Evolutionary conservation across 37 sponge, comb jelly and placozoan genomes (phyloP).

Genomic region (Eunapius fragilis): DNA sequence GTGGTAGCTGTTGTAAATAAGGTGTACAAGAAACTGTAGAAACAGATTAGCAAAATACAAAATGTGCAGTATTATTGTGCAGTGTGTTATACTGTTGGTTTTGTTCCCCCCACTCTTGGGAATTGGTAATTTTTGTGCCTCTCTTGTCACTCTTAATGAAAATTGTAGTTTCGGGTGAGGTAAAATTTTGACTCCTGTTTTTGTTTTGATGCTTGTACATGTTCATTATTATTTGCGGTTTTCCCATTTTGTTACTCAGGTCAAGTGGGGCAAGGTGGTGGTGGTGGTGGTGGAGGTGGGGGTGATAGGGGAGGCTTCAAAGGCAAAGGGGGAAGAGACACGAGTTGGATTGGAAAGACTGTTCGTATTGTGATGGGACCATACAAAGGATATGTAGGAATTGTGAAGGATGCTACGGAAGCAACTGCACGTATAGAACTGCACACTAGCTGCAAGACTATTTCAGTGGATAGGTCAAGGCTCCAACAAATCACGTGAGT

Average conservation of each 20-base stretch:
- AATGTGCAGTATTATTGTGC: too few species aligned
- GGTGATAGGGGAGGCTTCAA: conserved; percentile 72
- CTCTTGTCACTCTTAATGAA: too few species aligned
- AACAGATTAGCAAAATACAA: too few species aligned
- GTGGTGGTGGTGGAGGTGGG: conserved; percentile 53
- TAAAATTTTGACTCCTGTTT: too few species aligned
- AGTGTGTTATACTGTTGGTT: too few species aligned
- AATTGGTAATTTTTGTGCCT: too few species aligned
- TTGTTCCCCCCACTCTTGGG: too few species aligned
- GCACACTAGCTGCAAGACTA: conserved; percentile 90
- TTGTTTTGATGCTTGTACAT: background rate
- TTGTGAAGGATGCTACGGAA: conserved; percentile 97
- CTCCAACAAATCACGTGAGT: conserved; percentile 56
- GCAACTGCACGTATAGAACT: conserved; percentile 93
- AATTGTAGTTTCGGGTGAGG: too few species aligned
- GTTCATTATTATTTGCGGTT: background rate
- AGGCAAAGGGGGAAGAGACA: conserved; percentile 74
- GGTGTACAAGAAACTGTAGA: too few species aligned
- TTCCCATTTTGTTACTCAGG: background rate
- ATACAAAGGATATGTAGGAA: conserved; percentile 97
- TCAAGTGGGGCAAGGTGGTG: background rate
- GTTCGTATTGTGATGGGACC: conserved; percentile 89
- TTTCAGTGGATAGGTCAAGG: conserved; percentile 82
- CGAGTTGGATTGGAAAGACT: conserved; percentile 83
- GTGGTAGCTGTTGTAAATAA: too few species aligned